Evolutionary conservation across 2,113 vertebrate genomes (phyloP), one percentile per base, ranked within the genome.

Genomic region (Heterochromis multidens): DNA sequence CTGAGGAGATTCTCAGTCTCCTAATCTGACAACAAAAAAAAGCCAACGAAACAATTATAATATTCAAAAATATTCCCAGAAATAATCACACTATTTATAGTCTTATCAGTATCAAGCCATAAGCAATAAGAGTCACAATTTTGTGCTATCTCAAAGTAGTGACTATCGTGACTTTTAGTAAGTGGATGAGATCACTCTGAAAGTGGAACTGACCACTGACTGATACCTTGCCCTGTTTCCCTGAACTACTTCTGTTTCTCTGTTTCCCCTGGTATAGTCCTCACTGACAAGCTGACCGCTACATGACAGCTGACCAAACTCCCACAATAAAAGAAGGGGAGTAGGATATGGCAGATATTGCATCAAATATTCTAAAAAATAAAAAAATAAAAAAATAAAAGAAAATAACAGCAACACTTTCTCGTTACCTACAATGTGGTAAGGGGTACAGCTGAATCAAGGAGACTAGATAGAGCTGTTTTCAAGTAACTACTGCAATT

Each of bases 171-270:
- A 88, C 90, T 82, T 93, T 90, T 84, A 61, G 61, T 67, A 29
- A 49, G 35, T 77, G 3, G 6, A 82, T 91, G 87, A 93, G 59
- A 79, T 91, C 90, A 90, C 25, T 80, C 29, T 93, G 91, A 94
- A 93, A 93, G 84, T 89, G 86, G 89, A 93, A 94, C 76, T 91
- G 93, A 83, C 91, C 89, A 84, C 31, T 43, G 76, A 65, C 57
- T 80, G 87, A 91, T 80, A 85, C 83, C 83, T 89, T 46, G 65
- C 77, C 59, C 76, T 17, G 79, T 90, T 91, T 91, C 90, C 86
- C 77, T 88, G 80, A 91, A 83, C 46, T 6, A 88, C 92, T 92
- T 90, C 85, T 86, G 77, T 83, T 94, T 94, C 81, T 91, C 78
- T 90, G 81, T 78, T 88, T 93, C 83, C 56, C 67, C 77, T 77